Conservation (phyloP, 37 sponge, comb jelly and placozoan genomes). For the Haliclona indistincta region DNA sequence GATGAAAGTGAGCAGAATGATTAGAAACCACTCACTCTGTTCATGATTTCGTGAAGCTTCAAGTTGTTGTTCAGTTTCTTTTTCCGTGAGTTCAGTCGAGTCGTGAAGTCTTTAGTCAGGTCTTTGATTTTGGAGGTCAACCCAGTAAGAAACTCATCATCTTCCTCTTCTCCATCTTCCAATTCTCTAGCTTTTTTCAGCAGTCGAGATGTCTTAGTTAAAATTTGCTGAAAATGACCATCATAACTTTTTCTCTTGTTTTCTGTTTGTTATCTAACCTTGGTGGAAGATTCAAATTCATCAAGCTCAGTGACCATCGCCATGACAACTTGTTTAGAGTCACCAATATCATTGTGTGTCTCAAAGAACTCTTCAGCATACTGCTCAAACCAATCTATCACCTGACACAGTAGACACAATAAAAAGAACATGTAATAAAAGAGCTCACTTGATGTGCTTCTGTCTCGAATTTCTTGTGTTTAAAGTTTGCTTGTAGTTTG, state of each 20-base stretch:
- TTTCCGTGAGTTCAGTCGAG: conserved; percentile 30
- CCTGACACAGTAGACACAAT: conserved; percentile 14
- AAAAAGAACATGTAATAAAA: background rate
- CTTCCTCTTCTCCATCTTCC: background rate
- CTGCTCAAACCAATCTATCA: conserved; percentile 75
- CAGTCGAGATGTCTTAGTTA: conserved; percentile 6
- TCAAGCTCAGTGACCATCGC: conserved; percentile 47
- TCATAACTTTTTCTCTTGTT: background rate
- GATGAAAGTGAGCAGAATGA: background rate
- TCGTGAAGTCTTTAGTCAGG: conserved; percentile 38
- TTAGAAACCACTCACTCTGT: conserved; percentile 39
- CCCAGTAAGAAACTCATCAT: conserved; percentile 8
- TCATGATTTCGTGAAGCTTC: conserved; percentile 44
- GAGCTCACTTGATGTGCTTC: conserved; percentile 54
- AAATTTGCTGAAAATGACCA: conserved; percentile 34
- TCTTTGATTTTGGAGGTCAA: conserved; percentile 43
- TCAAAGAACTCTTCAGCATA: conserved; percentile 70
- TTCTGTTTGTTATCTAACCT: conserved; percentile 19
- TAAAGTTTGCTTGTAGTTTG: conserved; percentile 54
- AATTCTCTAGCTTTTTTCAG: conserved; percentile 30
- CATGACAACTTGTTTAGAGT: conserved; percentile 44
- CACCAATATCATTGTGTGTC: conserved; percentile 56
- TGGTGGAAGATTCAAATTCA: conserved; percentile 47
- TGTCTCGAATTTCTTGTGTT: conserved; percentile 56
- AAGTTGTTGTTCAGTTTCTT: conserved; percentile 54